phyloP scores from a whole-genome alignment of 2,797 vertebrate genomes.

The Selene dorsalis region DNA sequence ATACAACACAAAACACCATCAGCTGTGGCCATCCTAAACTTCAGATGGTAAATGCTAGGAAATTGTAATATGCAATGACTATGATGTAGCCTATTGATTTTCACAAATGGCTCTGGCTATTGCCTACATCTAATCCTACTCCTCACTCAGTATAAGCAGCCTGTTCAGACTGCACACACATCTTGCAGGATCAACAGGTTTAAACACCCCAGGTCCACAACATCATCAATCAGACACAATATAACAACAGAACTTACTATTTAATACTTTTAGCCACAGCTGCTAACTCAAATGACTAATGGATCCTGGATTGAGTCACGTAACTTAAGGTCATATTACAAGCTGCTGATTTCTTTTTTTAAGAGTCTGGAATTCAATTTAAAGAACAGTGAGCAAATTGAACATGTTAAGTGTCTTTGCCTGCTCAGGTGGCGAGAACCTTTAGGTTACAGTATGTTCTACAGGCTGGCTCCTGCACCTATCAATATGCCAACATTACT shows the following conservation, averaged over 20 bases:
- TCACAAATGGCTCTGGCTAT: neutral
- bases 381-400: too few species aligned
- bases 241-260: neutral
- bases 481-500: neutral
- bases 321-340: neutral
- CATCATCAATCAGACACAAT: neutral
- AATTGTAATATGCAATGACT: neutral
- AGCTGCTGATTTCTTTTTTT: neutral
- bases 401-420: neutral
- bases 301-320: neutral
- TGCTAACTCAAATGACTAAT: neutral
- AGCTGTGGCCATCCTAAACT: slow-evolving; percentile 2
- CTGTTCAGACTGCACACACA: neutral
- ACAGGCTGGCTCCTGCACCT: neutral
- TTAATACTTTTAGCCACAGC: neutral
- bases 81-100: neutral
- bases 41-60: neutral
- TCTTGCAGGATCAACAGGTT: neutral
- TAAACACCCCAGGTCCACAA: neutral
- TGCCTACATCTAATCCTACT: neutral
- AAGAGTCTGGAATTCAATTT: neutral
- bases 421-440: neutral
- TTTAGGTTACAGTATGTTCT: neutral
- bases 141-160: neutral
- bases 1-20: neutral